Evolutionary conservation across 53 echinoderm and acorn worm genomes (phyloP).

Genomic region (Stichopus horrens): DNA sequence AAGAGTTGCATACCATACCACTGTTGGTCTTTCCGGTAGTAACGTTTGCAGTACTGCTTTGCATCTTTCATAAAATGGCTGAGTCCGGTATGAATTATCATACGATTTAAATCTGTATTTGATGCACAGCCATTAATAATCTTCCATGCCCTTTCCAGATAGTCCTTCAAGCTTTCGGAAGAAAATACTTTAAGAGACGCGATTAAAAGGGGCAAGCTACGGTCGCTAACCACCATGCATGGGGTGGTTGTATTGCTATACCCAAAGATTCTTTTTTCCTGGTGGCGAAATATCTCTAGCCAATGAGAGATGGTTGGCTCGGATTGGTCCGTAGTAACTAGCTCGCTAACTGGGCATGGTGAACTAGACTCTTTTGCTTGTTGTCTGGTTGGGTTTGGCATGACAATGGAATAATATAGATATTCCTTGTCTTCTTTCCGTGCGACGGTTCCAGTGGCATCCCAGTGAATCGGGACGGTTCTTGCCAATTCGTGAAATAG

Average conservation of each 20-base stretch:
- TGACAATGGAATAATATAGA: constrained; percentile 17
- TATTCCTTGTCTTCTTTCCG: constrained; percentile 27
- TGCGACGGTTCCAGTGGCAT: constrained; percentile 23
- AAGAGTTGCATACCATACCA: constrained; percentile 15
- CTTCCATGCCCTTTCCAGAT: not conserved
- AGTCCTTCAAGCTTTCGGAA: not conserved
- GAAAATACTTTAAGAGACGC: constrained; percentile 22
- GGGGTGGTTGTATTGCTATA: constrained; percentile 13
- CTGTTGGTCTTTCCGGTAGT: not conserved
- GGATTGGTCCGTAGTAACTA: not conserved
- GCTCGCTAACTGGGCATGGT: constrained; percentile 9
- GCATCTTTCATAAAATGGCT: constrained; percentile 41
- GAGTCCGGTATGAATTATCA: constrained; percentile 9
- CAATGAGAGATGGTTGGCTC: constrained; percentile 17
- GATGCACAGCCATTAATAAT: not conserved
- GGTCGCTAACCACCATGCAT: not conserved
- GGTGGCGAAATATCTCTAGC: not conserved
- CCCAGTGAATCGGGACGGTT: constrained; percentile 20
- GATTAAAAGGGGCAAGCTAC: not conserved
- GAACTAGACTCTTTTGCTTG: not conserved
- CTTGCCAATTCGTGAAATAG: constrained; percentile 8
- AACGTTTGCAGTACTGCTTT: not conserved
- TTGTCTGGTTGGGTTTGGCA: constrained; percentile 6
- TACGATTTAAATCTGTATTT: not conserved
- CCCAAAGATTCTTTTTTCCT: not conserved